Evolutionary conservation across 2,797 vertebrate genomes (phyloP).

Genomic region (Anguilla anguilla): DNA sequence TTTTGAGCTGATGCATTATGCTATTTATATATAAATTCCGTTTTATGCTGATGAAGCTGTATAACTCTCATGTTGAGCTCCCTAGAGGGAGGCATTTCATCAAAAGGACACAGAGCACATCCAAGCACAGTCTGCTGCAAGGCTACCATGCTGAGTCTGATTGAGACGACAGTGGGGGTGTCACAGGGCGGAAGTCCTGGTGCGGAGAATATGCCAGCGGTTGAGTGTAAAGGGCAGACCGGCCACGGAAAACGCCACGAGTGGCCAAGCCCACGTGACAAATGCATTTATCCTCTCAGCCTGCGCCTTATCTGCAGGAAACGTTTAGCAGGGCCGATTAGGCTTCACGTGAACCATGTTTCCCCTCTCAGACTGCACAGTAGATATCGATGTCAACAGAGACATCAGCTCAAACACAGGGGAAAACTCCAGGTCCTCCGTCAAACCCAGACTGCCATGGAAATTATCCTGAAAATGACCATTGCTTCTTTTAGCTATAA

Average conservation of each 20-base stretch:
- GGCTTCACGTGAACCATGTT: constrained; percentile 70
- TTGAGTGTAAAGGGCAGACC: not conserved
- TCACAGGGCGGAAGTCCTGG: not conserved
- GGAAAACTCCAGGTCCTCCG: not conserved
- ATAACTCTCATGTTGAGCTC: constrained; percentile 40
- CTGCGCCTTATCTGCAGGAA: constrained; percentile 72
- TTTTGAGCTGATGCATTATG: constrained; percentile 66
- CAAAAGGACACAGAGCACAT: constrained; percentile 60
- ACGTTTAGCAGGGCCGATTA: constrained; percentile 64
- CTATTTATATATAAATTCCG: constrained; percentile 56
- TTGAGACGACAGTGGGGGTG: not conserved
- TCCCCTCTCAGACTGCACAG: constrained; percentile 55
- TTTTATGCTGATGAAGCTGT: not conserved
- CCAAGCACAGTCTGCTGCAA: constrained; percentile 64
- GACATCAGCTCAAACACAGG: constrained; percentile 20
- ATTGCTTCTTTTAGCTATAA: not conserved
- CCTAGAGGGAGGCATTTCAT: constrained; percentile 55
- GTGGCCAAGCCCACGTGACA: not conserved
- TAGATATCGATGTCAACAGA: constrained; percentile 48
- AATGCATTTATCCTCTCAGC: constrained; percentile 3
- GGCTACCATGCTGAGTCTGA: constrained; percentile 55
- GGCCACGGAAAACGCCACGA: not conserved
- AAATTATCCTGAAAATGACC: constrained; percentile 48
- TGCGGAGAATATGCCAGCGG: not conserved
- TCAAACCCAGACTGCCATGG: constrained; percentile 13